Base-by-base conservation (phyloP, 1,140 invertebrate genomes). In the Atta cephalotes region DNA sequence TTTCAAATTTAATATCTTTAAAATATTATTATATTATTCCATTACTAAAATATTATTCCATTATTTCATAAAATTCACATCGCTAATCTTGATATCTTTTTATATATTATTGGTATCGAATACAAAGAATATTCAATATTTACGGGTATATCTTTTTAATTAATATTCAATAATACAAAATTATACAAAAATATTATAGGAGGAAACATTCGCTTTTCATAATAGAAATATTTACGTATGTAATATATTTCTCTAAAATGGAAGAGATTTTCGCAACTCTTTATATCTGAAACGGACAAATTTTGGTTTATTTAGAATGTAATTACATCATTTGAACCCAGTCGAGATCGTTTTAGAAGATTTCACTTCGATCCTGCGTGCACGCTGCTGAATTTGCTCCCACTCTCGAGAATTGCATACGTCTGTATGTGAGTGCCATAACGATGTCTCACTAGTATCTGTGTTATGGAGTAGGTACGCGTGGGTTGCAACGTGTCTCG, bases 401-500 rank as follows among this genome's bases (percentile, higher is more conserved):
- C 63, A 77, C 66, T 82, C 45, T 76, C 39, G 70, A 58, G 56
- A n/a, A 85, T 81, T 66, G 45, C 70, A 66, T 53, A 60, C 68
- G 53, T 51, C 71, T 60, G 45, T 70, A 51, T 84, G 45, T 62
- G 53, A 68, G 28, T 58, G 71, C 25, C 51, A 87, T 85, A 85
- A 85, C 86, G 72, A 82, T 63, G 63, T 77, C 80, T 56, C 31
- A 53, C 16, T 18, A 5, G 70, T 74, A 28, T 62, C 53, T 77
- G 71, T 39, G 12, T 71, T 65, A 45, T 14, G 49, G 65, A 25
- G 31, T 35, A 35, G 31, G n/a, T 39, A 28, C 12, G 51, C 68
- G 39, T 86, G 66, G 80, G 74, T 76, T 58, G 77, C 58, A 84
- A 68, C 70, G 49, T 87, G 82, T 82, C 77, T 85, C 77, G 81